Evolutionary conservation across 64 coral and sea anemone species (phyloP), one percentile per base, ranked within the genome.

Genomic region (Dendronephthya gigantea): DNA sequence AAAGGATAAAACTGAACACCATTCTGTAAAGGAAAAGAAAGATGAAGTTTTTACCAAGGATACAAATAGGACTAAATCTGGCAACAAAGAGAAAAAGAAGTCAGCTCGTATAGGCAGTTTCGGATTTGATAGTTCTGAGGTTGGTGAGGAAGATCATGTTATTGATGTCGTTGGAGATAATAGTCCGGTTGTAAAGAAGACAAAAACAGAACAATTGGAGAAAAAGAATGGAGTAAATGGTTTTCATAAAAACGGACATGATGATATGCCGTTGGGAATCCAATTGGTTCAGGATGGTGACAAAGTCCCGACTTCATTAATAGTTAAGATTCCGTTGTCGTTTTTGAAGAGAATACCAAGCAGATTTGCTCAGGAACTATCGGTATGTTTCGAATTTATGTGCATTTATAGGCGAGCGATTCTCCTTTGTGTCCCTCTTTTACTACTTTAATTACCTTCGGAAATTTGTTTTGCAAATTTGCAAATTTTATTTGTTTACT

Each of bases 291-390:
- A 83, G 50, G 90, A 92, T 84, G 84, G 84, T 17, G 87, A 93
- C 9, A 90, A 89, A 35, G 88, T 85, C 66, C 92, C 92, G 22
- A 90, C 88, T 81, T 93, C 92, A 55, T 84, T 98, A 55, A 90
- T 98, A 39, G 95, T 98, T 11, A 98, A 91, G 87, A 98, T 98
- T 89, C 88, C 90, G 74, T 88, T 98, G 35, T 85, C 92, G 4
- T 49, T 98, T 40, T 69, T 98, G 7, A 90, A 90, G 68, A 93
- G 95, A 69, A 98, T 98, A 82, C 95, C 95, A 3, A 84, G 41
- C 32, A 79, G 36, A 79, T 34, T 39, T 79, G 36, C 36, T 79
- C 30, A 39, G 29, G 32, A 79, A 3, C 15, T 79, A 2, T 79
- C 72, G 72, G 72, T 79, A 79, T 35, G 72, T 79, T 2, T 6